phyloP scores from a whole-genome alignment of 2,888 invertebrate species.

The Cheilosia urbana region DNA sequence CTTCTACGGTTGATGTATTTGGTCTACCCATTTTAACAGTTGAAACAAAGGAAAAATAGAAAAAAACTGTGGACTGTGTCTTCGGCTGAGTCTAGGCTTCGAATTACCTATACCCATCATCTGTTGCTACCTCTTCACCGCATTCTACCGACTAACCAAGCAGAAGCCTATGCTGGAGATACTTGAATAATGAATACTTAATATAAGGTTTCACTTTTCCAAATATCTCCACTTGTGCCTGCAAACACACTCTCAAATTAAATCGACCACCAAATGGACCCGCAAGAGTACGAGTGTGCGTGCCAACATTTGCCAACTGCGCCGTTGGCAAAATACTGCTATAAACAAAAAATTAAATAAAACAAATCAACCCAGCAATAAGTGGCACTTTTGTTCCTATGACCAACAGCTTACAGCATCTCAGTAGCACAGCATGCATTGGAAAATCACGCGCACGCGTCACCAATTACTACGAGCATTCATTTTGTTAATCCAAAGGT shows the following conservation, averaged over 20 bases:
- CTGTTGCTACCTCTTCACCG: background rate
- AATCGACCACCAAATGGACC: conserved; percentile 55
- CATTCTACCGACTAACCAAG: background rate
- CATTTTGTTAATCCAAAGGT: conserved; percentile 30
- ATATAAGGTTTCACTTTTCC: background rate
- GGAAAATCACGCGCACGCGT: conserved; percentile 68
- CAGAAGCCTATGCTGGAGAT: too few species aligned
- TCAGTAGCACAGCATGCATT: conserved; percentile 32
- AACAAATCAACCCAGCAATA: conserved; percentile 62
- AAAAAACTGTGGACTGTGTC: too few species aligned
- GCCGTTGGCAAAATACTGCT: conserved; percentile 70
- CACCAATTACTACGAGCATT: conserved; percentile 64
- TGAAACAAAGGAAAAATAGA: too few species aligned
- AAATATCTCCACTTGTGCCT: background rate
- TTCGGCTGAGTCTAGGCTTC: too few species aligned
- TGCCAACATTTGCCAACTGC: conserved; percentile 65
- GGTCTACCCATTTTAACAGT: too few species aligned
- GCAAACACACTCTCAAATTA: background rate
- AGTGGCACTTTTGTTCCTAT: conserved; percentile 57
- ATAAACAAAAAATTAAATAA: conserved; percentile 43
- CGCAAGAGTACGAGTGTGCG: conserved; percentile 30
- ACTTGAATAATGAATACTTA: background rate
- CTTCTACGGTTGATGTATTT: too few species aligned
- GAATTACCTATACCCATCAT: too few species aligned
- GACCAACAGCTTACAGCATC: conserved; percentile 12